Conservation (phyloP, 2,797 vertebrate species). For the Novumbra hubbsi region DNA sequence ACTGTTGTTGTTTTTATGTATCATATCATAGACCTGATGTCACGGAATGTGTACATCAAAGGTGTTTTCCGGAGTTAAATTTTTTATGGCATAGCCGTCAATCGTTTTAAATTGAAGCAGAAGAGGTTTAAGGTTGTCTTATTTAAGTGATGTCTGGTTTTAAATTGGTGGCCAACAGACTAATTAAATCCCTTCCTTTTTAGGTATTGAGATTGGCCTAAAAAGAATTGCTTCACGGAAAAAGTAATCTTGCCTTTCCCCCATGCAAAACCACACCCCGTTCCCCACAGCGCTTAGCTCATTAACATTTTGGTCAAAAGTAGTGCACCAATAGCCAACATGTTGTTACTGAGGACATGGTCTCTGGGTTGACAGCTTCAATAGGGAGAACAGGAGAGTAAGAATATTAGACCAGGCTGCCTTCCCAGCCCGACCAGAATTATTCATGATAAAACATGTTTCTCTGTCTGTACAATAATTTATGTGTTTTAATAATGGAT, state of each 20-base stretch:
- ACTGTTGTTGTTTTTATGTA: too few relatives aligned
- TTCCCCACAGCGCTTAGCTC: neutral
- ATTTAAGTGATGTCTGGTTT: too few relatives aligned
- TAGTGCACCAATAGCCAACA: neutral
- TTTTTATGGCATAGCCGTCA: too few relatives aligned
- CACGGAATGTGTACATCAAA: too few relatives aligned
- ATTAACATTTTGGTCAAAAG: neutral
- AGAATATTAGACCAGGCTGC: conserved; percentile 43
- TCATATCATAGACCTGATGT: too few relatives aligned
- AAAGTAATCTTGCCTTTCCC: neutral
- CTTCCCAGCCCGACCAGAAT: conserved; percentile 47
- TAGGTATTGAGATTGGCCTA: too few relatives aligned
- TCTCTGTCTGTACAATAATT: conserved; percentile 59
- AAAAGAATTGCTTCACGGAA: neutral
- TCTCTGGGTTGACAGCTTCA: conserved; percentile 34
- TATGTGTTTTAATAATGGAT: conserved; percentile 69
- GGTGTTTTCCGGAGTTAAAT: too few relatives aligned
- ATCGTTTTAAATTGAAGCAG: too few relatives aligned
- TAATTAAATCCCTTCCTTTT: too few relatives aligned
- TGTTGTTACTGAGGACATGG: conserved; percentile 18
- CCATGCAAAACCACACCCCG: neutral
- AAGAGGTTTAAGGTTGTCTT: too few relatives aligned
- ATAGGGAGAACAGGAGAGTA: conserved; percentile 18
- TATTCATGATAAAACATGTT: conserved; percentile 60
- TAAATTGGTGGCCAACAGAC: too few relatives aligned